Conservation (phyloP, 2,797 vertebrate species). For the Coracias cyanogaster region DNA sequence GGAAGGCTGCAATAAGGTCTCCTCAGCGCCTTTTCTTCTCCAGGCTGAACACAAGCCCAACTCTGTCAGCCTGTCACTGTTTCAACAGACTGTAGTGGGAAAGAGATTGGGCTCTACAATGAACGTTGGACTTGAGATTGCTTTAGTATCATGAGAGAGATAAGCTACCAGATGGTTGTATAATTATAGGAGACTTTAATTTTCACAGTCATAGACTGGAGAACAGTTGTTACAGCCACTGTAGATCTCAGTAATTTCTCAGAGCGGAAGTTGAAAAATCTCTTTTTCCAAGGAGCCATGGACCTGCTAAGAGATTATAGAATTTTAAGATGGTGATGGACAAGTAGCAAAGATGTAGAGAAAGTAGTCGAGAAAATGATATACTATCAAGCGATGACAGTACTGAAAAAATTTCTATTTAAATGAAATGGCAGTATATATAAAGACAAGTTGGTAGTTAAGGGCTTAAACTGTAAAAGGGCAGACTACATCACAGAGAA, state of each 20-base stretch:
- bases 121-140: background rate
- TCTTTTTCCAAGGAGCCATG: background rate
- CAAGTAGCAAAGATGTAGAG: background rate
- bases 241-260: background rate
- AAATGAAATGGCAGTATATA: background rate
- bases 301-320: background rate
- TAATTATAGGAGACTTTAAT: background rate
- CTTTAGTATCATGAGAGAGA: background rate
- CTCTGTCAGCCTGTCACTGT: no score
- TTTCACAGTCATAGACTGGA: background rate
- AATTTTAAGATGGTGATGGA: background rate
- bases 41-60: no score
- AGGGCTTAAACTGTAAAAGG: background rate
- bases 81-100: background rate
- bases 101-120: background rate
- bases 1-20: no score
- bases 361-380: background rate
- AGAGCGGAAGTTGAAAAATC: background rate
- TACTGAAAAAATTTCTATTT: background rate
- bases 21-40: no score
- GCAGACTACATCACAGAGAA: background rate
- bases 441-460: background rate
- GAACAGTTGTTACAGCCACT: background rate
- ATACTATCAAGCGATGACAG: background rate
- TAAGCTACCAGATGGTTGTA: background rate